These are phyloP conservation scores for Rhombomys opimus DNA, from an alignment of 2,113 vertebrate genomes.

Conservation along the genomic window DNA sequence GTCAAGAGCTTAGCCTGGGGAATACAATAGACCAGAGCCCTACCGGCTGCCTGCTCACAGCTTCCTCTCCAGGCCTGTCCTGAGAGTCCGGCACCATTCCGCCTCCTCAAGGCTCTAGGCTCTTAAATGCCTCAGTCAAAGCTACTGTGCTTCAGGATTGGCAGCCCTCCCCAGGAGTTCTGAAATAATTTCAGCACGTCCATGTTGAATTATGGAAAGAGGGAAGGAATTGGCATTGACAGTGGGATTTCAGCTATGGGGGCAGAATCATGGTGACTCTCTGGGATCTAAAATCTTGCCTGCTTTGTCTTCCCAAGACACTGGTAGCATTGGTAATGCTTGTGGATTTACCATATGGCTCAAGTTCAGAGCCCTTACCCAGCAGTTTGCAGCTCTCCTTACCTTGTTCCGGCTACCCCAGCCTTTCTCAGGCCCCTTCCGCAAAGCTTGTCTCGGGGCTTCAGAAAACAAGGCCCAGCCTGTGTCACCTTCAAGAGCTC, in stretches of 20 bases:
- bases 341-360: background rate
- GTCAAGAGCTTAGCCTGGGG: background rate
- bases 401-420: background rate
- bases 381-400: background rate
- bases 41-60: background rate
- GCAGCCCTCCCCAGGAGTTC: background rate
- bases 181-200: background rate
- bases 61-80: too few relatives aligned
- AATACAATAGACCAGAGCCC: background rate
- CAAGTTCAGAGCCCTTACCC: background rate
- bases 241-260: background rate
- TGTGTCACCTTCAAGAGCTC: background rate
- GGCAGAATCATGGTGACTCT: background rate
- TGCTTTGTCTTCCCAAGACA: background rate
- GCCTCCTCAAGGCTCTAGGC: background rate
- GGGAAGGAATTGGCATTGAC: background rate
- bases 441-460: background rate
- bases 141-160: too few relatives aligned
- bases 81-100: background rate
- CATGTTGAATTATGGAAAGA: background rate
- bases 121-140: background rate
- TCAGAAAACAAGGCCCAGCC: background rate
- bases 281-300: background rate
- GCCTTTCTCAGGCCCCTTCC: background rate
- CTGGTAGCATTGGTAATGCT: background rate